Evolutionary conservation across 1,140 invertebrate genomes (phyloP), one percentile per base, ranked within the genome.

Genomic region (Thalassaphorura encarpata): DNA sequence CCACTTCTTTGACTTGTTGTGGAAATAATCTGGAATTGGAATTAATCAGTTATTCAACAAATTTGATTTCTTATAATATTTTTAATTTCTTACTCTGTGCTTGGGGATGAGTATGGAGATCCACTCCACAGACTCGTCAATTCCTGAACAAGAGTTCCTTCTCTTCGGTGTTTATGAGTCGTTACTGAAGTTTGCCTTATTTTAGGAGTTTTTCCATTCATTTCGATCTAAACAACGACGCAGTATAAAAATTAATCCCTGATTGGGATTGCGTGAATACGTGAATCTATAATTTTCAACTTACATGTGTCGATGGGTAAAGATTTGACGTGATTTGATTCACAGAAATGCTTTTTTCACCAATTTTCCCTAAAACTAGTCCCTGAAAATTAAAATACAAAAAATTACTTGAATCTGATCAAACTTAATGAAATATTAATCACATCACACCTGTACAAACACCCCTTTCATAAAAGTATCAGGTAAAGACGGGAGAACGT

Each of bases 391-490:
- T n/a, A 41, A 52, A 43, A 46, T 31, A 26, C 19, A 40, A 48
- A 48, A 8, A 48, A 28, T 48, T 13, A 48, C 11, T 23, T 8
- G 28, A 48, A 19, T 48, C 16, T 28, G 13, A 23, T 48, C 24
- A 48, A 36, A 36, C 33, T 11, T 48, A 24, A 48, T 13, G 26
- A 4, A 13, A 48, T 23, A 48, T 40, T 49, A 24, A 55, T 8
- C 36, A 6, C 26, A 28, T 43, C 26, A n/a, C 43, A 61, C 62
- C 59, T 65, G 63, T 31, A 65, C 46, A 43, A 51, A 60, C n/a
- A 65, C 39, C 19, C 63, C 63, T 54, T 65, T 65, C 63, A 65
- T 62, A 45, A 60, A 65, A 27, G 63, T 65, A 26, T 65, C 63
- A 1, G 57, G 63, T 0, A 65, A 28, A 19, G 54, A 58, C 16